phyloP scores from a whole-genome alignment of 2,888 invertebrate genomes.

The Tenthredo notha region DNA sequence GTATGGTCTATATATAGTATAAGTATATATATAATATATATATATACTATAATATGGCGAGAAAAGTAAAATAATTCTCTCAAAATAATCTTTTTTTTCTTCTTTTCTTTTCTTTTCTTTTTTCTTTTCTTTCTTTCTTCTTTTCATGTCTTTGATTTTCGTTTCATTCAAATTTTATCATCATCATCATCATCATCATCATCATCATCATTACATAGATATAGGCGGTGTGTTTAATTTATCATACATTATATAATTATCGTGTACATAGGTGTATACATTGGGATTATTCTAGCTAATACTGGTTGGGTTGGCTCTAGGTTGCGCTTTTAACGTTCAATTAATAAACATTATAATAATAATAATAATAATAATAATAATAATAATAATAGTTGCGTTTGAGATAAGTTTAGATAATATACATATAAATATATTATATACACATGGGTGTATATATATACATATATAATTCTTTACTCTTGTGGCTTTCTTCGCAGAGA shows the following conservation, averaged over 20 bases:
- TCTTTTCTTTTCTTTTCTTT: neutral
- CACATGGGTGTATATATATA: no score
- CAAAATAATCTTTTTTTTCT: slow-evolving; percentile 2
- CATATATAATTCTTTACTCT: neutral
- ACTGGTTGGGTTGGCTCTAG: slow-evolving; percentile 51
- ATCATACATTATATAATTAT: neutral
- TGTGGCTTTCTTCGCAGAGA: slow-evolving; percentile 31
- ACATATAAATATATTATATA: neutral
- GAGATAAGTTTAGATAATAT: neutral
- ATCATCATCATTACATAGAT: neutral
- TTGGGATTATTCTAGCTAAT: slow-evolving; percentile 46
- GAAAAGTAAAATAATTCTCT: slow-evolving; percentile 25
- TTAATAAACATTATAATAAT: slow-evolving; percentile 22
- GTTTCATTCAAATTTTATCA: neutral
- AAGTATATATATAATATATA: neutral
- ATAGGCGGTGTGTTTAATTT: neutral
- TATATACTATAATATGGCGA: neutral
- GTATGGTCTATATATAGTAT: neutral
- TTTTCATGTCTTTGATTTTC: neutral
- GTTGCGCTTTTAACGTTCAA: neutral
- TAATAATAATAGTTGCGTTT: slow-evolving; percentile 11
- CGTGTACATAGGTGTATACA: neutral
- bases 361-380: neutral
- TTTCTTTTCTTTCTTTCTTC: neutral
- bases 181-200: neutral